Percentiles rank a stretch among this genome's conserved stretches.
These are phyloP conservation scores for Meganola albula DNA, from an alignment of 2,888 invertebrate species.

Conservation along the genomic window DNA sequence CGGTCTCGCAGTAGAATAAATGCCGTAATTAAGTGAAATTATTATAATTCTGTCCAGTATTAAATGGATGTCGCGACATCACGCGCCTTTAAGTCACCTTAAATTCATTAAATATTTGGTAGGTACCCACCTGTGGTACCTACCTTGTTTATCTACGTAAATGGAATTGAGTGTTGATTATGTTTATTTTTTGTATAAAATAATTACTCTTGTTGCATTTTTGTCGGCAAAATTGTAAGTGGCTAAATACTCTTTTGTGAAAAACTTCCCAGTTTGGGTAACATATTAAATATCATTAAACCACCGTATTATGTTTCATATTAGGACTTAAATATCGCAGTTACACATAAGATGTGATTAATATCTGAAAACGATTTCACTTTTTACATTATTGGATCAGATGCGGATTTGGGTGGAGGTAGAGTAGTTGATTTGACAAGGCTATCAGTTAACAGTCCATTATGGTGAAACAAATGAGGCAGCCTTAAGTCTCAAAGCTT, in stretches of 20 bases:
- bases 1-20: conserved; percentile 63
- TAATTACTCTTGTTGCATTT: conserved; percentile 16
- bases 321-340: not conserved
- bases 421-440: conserved; percentile 45
- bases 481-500: conserved; percentile 72
- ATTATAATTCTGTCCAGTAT: conserved; percentile 70
- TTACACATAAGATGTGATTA: not conserved
- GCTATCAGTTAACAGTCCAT: conserved; percentile 70
- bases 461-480: conserved; percentile 68
- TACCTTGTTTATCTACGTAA: conserved; percentile 36
- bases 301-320: not conserved
- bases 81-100: conserved; percentile 53
- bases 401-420: conserved; percentile 24
- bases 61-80: conserved; percentile 67
- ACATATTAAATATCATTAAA: not conserved
- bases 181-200: too few species aligned
- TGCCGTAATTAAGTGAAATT: conserved; percentile 74
- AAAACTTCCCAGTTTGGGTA: not conserved
- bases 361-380: conserved; percentile 18
- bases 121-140: too few species aligned
- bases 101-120: conserved; percentile 48
- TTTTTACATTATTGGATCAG: conserved; percentile 20
- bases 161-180: conserved; percentile 32
- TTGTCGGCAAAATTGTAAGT: conserved; percentile 14
- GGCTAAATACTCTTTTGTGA: conserved; percentile 8